Conservation (phyloP, 2,888 invertebrate genomes). For the Acleris sparsana region DNA sequence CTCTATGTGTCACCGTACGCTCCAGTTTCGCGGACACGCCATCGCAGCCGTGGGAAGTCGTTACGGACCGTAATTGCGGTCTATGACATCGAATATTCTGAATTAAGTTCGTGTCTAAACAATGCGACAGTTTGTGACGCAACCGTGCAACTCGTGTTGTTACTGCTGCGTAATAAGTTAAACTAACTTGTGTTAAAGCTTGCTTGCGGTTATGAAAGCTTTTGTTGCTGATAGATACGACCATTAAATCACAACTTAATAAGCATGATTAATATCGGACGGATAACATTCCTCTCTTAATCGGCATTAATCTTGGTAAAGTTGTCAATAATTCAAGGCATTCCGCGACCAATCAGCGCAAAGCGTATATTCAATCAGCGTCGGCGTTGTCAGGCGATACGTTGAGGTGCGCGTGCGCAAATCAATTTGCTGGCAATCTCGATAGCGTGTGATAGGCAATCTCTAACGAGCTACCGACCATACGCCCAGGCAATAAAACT, state of each 20-base stretch:
- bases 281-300: slow-evolving; percentile 29
- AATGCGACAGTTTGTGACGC: slow-evolving; percentile 40
- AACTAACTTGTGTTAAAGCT: slow-evolving; percentile 16
- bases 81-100: slow-evolving; percentile 53
- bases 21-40: slow-evolving; percentile 66
- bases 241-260: slow-evolving; percentile 33
- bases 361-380: slow-evolving; percentile 55
- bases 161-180: slow-evolving; percentile 26
- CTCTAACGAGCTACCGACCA: slow-evolving; percentile 40
- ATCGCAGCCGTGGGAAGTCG: slow-evolving; percentile 70
- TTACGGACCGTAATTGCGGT: slow-evolving; percentile 60
- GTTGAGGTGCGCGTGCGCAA: slow-evolving; percentile 63
- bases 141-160: slow-evolving; percentile 27
- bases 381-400: slow-evolving; percentile 62
- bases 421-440: slow-evolving; percentile 42
- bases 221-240: slow-evolving; percentile 31
- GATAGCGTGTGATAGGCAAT: slow-evolving; percentile 41
- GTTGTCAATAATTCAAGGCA: slow-evolving; percentile 37
- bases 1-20: slow-evolving; percentile 70
- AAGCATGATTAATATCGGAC: slow-evolving; percentile 29
- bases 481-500: slow-evolving; percentile 1
- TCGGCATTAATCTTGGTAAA: slow-evolving; percentile 32
- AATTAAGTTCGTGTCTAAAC: slow-evolving; percentile 53
- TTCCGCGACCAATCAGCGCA: slow-evolving; percentile 41
- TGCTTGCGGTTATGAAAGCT: slow-evolving; percentile 28